phyloP scores from a whole-genome alignment of 2,797 vertebrate genomes.

The Rhincodon typus region DNA sequence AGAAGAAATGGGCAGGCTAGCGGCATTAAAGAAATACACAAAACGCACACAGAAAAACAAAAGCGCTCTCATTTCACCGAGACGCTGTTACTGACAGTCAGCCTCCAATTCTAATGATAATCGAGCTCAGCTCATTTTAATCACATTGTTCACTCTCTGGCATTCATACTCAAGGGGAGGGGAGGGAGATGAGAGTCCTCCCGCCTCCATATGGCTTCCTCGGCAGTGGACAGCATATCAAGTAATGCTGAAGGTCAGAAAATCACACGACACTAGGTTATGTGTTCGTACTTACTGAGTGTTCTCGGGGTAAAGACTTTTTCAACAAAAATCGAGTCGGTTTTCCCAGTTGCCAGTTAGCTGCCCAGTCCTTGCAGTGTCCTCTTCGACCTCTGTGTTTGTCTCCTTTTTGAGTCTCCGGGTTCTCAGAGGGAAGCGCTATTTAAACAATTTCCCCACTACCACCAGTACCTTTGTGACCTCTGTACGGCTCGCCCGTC shows the following conservation, averaged over 20 bases:
- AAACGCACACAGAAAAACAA: not conserved
- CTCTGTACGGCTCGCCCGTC: not conserved
- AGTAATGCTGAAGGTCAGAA: not conserved
- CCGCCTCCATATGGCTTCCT: not conserved
- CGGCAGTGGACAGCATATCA: not conserved
- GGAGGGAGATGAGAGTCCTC: not conserved
- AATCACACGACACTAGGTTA: too few relatives aligned
- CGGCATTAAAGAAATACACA: not conserved
- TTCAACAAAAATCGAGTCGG: not conserved
- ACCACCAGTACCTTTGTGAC: too few relatives aligned
- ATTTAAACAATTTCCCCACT: too few relatives aligned
- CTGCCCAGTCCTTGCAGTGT: not conserved
- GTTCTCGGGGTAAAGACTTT: not conserved
- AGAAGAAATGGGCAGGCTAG: too few relatives aligned
- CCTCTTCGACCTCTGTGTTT: not conserved
- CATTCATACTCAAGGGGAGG: not conserved
- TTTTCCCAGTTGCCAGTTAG: not conserved
- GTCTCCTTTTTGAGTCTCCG: not conserved
- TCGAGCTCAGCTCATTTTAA: not conserved
- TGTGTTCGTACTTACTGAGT: not conserved
- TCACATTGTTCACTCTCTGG: not conserved
- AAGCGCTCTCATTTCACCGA: not conserved
- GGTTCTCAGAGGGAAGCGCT: not conserved
- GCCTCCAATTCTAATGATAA: not conserved
- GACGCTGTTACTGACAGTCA: too few relatives aligned